phyloP scores from a whole-genome alignment of 2,113 vertebrate genomes.

The Pelusios castaneus region DNA sequence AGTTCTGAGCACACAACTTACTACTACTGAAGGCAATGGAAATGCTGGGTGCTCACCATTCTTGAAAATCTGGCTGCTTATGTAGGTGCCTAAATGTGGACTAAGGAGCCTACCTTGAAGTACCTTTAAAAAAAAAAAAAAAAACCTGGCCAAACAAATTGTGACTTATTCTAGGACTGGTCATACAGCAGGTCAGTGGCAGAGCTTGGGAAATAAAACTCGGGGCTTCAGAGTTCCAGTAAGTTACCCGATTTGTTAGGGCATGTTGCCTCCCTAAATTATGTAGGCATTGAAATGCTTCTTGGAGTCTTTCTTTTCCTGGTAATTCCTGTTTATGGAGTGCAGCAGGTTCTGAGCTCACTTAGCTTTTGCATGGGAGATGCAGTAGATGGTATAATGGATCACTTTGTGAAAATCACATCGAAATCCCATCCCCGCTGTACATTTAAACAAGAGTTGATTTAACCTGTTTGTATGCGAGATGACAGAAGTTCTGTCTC shows the following conservation, averaged over 20 bases:
- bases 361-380: background rate
- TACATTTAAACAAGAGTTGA: background rate
- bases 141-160: background rate
- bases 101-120: background rate
- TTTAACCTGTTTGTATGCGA: background rate
- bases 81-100: background rate
- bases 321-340: background rate
- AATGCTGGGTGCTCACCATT: background rate
- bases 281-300: background rate
- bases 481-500: rapidly evolving
- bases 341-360: background rate
- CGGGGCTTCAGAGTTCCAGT: background rate
- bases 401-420: background rate
- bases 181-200: background rate
- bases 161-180: background rate
- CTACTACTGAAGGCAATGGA: rapidly evolving
- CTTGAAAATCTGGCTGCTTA: background rate
- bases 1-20: rapidly evolving
- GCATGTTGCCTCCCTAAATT: background rate
- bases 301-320: no score
- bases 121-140: background rate
- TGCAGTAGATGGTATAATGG: background rate
- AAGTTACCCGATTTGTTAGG: background rate
- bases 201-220: background rate
- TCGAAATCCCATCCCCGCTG: background rate